Base-by-base conservation (phyloP, 2,113 vertebrate species). In the Coregonus clupeaformis region DNA sequence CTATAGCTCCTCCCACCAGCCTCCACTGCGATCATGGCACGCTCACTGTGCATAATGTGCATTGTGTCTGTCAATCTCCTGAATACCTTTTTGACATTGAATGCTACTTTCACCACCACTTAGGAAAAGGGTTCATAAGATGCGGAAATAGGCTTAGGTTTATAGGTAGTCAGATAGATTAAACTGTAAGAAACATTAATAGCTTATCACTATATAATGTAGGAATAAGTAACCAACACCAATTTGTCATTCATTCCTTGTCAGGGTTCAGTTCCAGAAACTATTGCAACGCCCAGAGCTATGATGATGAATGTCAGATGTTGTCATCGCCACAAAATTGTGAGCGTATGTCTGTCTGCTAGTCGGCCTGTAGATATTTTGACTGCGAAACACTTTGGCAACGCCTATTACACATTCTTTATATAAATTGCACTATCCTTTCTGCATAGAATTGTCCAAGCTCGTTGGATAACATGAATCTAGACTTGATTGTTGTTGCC, bases 261-360 rank as follows among this genome's bases (percentile, higher is more conserved):
- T 67, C 24, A 67, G 29, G 5, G 30, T 67, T 32, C 29, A 36
- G 29, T 4, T 30, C 65, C 30, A 67, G 18, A 67, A 67, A 67
- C 29, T 32, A 36, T 67, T 30, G 29, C 25, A 67, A n/a, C 25
- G 47, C 47, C 68, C 45, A 69, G 36, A 69, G 47, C 68, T 36
- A 42, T 42, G 36, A 42, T 42, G 55, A 71, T 71, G 69, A 32
- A 59, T 71, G 69, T 71, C 69, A 71, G 49, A 71, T 71, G 52
- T 71, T 14, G 52, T 71, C 52, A 71, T 71, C 9, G 18, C 25
- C 52, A 59, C 27, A 32, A 67, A 59, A 32, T 36, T 59, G 69
- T 59, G 7, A 59, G 52, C 69, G 7, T 42, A 42, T 42, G 36
- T 22, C 27, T 60, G 65, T 71, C 55, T 22, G 14, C 55, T 32